Percentiles rank a stretch among this genome's conserved stretches.
phyloP scores from a whole-genome alignment of 2,888 invertebrate genomes.

The Pyrgus malvae region DNA sequence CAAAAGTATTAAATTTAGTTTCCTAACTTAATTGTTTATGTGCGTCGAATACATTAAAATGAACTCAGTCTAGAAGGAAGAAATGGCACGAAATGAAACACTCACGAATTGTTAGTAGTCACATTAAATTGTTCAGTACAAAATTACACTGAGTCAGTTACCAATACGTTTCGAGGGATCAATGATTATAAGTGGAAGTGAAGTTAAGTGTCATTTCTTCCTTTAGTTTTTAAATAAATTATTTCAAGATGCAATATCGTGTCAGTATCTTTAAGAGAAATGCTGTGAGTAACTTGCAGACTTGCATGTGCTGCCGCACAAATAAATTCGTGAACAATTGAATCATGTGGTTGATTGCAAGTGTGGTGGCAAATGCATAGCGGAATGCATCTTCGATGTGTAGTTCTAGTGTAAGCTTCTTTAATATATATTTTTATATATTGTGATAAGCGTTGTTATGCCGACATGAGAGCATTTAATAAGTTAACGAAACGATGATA shows the following conservation, averaged over 20 bases:
- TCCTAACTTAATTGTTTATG: constrained; percentile 51
- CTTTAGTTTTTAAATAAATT: constrained; percentile 47
- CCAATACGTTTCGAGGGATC: constrained; percentile 48
- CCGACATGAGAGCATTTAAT: constrained; percentile 79
- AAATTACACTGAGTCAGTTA: constrained; percentile 74
- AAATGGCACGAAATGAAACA: constrained; percentile 47
- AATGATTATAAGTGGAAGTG: constrained; percentile 37
- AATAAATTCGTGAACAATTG: constrained; percentile 55
- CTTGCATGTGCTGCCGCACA: constrained; percentile 79
- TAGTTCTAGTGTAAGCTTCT: constrained; percentile 79
- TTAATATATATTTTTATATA: constrained; percentile 81
- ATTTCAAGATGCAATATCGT: constrained; percentile 59
- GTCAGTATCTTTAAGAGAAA: constrained; percentile 63
- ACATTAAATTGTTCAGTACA: constrained; percentile 62
- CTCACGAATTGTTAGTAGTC: constrained; percentile 32
- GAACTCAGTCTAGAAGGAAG: constrained; percentile 55
- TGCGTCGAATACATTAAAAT: constrained; percentile 59
- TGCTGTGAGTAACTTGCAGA: constrained; percentile 72
- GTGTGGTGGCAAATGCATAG: constrained; percentile 79
- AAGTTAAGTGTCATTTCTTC: constrained; percentile 53
- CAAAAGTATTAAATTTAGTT: constrained; percentile 75
- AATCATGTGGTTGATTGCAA: constrained; percentile 56
- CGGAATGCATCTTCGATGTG: constrained; percentile 75
- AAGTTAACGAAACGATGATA: constrained; percentile 66
- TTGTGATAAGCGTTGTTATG: constrained; percentile 81